Conservation (phyloP, 2,888 invertebrate genomes). For the Syrista parreyssii region DNA sequence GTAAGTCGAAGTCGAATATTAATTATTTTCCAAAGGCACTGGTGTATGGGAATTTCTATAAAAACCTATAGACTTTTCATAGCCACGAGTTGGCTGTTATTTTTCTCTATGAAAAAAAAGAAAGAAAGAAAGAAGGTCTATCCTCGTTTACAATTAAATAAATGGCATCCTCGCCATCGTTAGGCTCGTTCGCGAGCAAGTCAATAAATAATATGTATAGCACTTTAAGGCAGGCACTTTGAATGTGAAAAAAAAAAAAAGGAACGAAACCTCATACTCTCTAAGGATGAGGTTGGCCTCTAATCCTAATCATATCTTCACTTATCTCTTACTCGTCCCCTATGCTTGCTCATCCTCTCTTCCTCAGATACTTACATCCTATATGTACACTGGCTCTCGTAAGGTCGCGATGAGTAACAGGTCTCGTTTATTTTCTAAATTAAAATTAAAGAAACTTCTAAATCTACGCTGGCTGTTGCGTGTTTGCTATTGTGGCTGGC, state of each 20-base stretch:
- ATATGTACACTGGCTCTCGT: slow-evolving; percentile 18
- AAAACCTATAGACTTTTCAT: not conserved
- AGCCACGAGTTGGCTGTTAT: slow-evolving; percentile 2
- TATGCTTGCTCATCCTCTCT: slow-evolving; percentile 20
- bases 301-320: slow-evolving; percentile 9
- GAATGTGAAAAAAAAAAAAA: not conserved
- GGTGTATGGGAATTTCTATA: slow-evolving; percentile 29
- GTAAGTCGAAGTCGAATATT: slow-evolving; percentile 29
- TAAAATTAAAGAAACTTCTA: not conserved
- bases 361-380: not conserved
- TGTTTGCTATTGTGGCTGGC: slow-evolving; percentile 19
- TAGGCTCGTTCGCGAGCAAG: slow-evolving; percentile 22
- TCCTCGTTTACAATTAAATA: slow-evolving; percentile 22
- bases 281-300: slow-evolving; percentile 15
- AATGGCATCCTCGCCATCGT: slow-evolving; percentile 12
- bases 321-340: slow-evolving; percentile 18
- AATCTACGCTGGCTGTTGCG: slow-evolving; percentile 14
- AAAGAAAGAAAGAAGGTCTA: slow-evolving; percentile 3
- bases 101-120: slow-evolving; percentile 14
- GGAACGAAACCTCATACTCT: not conserved
- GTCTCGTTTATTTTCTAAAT: not conserved
- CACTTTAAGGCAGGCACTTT: slow-evolving; percentile 14
- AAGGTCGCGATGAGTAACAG: not conserved
- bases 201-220: slow-evolving; percentile 23
- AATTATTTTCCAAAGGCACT: slow-evolving; percentile 53